Evolutionary conservation across 2,113 vertebrate species (phyloP).

Genomic region (Chloropsis hardwickii): DNA sequence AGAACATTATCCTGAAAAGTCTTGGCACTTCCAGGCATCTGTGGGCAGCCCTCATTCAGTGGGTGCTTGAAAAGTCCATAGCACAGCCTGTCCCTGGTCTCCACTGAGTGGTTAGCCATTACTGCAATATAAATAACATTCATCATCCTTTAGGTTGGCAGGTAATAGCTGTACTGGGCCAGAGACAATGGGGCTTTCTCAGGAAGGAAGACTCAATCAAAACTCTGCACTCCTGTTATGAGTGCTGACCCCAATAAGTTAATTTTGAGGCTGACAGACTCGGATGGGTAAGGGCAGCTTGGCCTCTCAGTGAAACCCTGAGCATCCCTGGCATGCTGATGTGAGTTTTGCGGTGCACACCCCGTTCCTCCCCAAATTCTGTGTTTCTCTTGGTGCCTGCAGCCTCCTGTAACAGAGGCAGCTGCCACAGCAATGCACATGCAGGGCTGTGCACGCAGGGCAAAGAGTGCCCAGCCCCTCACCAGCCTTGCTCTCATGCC

Average conservation of each 20-base stretch:
- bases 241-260: slow-evolving; percentile 12
- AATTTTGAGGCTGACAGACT: not conserved
- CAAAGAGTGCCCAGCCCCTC: not conserved
- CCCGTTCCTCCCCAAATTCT: not conserved
- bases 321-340: not conserved
- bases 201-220: slow-evolving; percentile 13
- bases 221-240: not conserved
- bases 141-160: slow-evolving; percentile 56
- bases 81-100: slow-evolving; percentile 39
- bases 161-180: slow-evolving; percentile 21
- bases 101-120: slow-evolving; percentile 39
- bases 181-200: not conserved
- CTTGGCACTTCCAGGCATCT: not conserved
- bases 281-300: not conserved
- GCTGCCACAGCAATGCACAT: rapidly evolving
- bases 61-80: not conserved
- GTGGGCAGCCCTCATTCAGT: not conserved
- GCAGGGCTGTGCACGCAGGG: not conserved
- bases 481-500: not conserved
- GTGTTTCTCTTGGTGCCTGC: not conserved
- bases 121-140: slow-evolving; percentile 47
- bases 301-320: not conserved
- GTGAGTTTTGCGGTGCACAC: not conserved
- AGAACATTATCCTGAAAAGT: slow-evolving; percentile 5
- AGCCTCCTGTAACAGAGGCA: not conserved